These are phyloP conservation scores for Pipistrellus nathusii DNA, from an alignment of 2,797 vertebrate genomes.

Conservation along the genomic window DNA sequence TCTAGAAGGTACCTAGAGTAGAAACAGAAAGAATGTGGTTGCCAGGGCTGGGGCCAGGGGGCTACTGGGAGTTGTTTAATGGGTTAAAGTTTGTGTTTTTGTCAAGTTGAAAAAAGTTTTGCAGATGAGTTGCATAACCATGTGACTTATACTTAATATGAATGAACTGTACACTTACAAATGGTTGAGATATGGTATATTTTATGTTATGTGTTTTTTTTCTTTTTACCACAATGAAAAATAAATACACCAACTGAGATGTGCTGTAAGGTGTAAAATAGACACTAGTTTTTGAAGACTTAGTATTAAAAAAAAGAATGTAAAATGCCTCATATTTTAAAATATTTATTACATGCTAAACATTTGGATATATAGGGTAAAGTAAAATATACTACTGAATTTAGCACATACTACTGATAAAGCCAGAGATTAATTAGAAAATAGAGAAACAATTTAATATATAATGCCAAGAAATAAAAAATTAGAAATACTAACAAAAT, in stretches of 20 bases:
- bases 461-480: constrained; percentile 44
- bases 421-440: constrained; percentile 50
- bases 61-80: background rate
- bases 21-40: background rate
- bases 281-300: background rate
- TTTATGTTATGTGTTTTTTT: background rate
- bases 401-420: background rate
- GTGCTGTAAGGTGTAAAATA: background rate
- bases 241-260: background rate
- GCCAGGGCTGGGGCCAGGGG: too few relatives aligned
- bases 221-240: background rate
- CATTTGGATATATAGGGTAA: background rate
- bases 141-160: background rate
- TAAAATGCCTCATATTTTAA: constrained; percentile 36
- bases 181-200: background rate
- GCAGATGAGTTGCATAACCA: background rate
- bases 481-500: background rate
- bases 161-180: background rate
- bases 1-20: background rate
- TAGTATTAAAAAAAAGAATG: background rate
- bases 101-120: background rate
- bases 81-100: background rate
- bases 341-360: constrained; percentile 12
- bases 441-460: background rate
- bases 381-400: constrained; percentile 25